Percentiles rank a stretch among this genome's conserved stretches.
Conservation (phyloP, 2,888 invertebrate species). For the Leptarthrus brevirostris region DNA sequence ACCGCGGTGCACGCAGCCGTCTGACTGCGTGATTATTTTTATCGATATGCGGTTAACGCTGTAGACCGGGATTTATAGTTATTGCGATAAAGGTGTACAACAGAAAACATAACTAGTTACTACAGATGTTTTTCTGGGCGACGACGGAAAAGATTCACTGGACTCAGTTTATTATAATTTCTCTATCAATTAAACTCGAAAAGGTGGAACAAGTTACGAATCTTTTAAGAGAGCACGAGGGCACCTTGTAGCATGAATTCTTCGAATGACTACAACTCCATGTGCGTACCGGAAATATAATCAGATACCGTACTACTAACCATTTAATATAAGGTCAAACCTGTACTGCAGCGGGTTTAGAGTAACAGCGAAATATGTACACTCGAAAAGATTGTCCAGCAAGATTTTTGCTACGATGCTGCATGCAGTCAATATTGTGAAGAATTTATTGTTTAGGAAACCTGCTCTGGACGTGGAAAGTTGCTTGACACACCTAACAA, state of each 20-base stretch:
- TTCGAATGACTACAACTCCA: constrained; percentile 18
- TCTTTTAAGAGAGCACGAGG: background rate
- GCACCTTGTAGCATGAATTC: constrained; percentile 14
- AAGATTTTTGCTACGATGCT: too few relatives aligned
- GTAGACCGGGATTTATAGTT: background rate
- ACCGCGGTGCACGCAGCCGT: background rate
- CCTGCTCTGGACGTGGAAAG: too few relatives aligned
- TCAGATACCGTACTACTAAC: background rate
- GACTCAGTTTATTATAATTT: constrained; percentile 36
- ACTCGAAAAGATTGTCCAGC: too few relatives aligned
- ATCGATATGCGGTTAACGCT: background rate
- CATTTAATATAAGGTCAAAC: constrained; percentile 22
- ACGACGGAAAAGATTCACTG: background rate
- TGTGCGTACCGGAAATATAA: constrained; percentile 9
- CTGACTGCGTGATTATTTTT: background rate
- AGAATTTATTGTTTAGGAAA: too few relatives aligned
- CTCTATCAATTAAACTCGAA: constrained; percentile 43
- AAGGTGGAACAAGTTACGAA: constrained; percentile 20
- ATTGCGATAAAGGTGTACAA: background rate
- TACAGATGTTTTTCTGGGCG: constrained; percentile 2
- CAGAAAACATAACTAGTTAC: background rate
- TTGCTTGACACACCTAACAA: too few relatives aligned
- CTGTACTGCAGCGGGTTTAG: too few relatives aligned
- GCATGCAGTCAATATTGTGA: too few relatives aligned
- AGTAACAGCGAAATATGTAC: too few relatives aligned